Evolutionary conservation across 1,140 invertebrate genomes (phyloP), one percentile per base, ranked within the genome.

Genomic region (Elymnias hypermnestra): DNA sequence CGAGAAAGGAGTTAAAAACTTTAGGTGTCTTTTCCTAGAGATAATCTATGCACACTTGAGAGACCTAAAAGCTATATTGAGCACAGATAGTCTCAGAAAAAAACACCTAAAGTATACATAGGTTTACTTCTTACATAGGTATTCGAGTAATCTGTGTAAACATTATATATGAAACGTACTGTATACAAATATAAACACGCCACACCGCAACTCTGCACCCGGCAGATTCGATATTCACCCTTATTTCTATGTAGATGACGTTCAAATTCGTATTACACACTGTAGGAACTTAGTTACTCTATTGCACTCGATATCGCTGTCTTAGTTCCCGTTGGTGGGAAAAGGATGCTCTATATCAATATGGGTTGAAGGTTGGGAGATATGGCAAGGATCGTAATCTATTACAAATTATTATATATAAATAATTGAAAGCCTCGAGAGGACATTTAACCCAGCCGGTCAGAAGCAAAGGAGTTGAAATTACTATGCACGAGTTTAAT

Each of bases 281-380:
- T 47, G 45, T 54, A 49, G 45, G 45, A 54, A 53, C 49, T 53
- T 31, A 39, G 38, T 51, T 53, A 15, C 28, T 44, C 44, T 57
- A 57, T 57, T 57, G 55, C 55, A 57, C 55, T 35, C 41, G 44
- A 42, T 43, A 48, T 42, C 51, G 40, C 38, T 41, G 22, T 29
- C 44, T 42, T 22, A 5, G n/a, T 43, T 21, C 31, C 9, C 21
- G 13, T 33, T 12, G 31, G 17, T 18, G 21, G 18, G 46, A 49
- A 17, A 49, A 38, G 33, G 23, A 41, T 36, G 17, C 18, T n/a
- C n/a, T 9, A 14, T 21, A 36, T 36, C 33, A 17, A 36, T 36
- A 10, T 4, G 33, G 33, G 5, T 33, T n/a, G 7, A 17, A 17
- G 14, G 33, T 10, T 19, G 17, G 47, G 44, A 8, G 37, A 12